Evolutionary conservation across 2,888 invertebrate species (phyloP).

Genomic region (Heliconius cydno): DNA sequence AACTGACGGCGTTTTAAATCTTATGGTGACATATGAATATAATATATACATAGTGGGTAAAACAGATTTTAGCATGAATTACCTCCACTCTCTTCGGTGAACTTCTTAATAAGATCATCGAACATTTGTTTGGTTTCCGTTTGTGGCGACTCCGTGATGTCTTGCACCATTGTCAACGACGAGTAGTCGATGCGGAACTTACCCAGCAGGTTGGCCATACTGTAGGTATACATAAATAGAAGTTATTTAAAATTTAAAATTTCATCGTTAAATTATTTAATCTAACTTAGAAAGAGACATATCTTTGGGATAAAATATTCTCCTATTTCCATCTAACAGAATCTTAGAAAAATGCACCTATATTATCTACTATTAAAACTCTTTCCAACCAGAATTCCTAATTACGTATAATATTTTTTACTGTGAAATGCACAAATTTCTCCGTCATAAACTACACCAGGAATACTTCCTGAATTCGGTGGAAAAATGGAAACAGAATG

Average conservation of each 20-base stretch:
- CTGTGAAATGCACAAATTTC: too few relatives aligned
- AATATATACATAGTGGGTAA: not conserved
- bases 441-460: too few relatives aligned
- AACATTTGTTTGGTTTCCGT: constrained; percentile 89
- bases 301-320: not conserved
- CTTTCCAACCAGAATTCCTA: not conserved
- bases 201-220: constrained; percentile 95
- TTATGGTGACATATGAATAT: too few relatives aligned
- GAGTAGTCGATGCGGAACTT: constrained; percentile 98
- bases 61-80: constrained; percentile 35
- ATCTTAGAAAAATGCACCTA: not conserved
- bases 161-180: constrained; percentile 95
- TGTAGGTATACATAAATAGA: constrained; percentile 64
- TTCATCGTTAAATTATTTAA: not conserved
- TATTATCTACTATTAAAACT: not conserved
- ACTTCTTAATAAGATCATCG: constrained; percentile 87
- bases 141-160: constrained; percentile 92
- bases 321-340: not conserved
- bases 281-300: not conserved
- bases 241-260: not conserved
- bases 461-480: too few relatives aligned
- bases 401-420: too few relatives aligned
- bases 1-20: too few relatives aligned
- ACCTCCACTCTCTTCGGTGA: constrained; percentile 74
- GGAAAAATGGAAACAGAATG: too few relatives aligned